Evolutionary conservation across 1,140 invertebrate genomes (phyloP).

Genomic region (Cydia splendana): DNA sequence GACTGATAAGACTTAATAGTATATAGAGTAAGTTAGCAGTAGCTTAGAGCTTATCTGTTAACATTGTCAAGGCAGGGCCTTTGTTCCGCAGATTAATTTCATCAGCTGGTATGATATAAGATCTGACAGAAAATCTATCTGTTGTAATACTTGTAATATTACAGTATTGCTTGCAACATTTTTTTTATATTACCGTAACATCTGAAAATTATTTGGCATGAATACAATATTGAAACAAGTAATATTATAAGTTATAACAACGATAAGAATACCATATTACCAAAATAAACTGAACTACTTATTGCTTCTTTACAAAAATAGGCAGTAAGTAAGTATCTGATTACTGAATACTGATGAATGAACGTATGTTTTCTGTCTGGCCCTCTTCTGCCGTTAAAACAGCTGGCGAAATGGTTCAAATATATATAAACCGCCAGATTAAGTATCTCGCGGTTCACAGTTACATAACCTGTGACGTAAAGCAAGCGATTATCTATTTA

Average conservation of each 20-base stretch:
- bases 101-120: too few relatives aligned
- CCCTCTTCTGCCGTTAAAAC: neutral
- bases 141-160: too few relatives aligned
- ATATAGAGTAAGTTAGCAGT: neutral
- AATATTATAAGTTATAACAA: too few relatives aligned
- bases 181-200: too few relatives aligned
- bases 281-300: too few relatives aligned
- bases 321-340: too few relatives aligned
- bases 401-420: slow-evolving; percentile 5
- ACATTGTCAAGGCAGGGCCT: neutral
- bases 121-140: too few relatives aligned
- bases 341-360: neutral
- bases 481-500: slow-evolving; percentile 22
- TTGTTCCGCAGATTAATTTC: neutral
- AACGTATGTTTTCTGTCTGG: neutral
- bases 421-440: slow-evolving; percentile 1
- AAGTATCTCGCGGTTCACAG: slow-evolving; percentile 6
- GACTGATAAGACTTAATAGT: neutral
- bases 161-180: too few relatives aligned
- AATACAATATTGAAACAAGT: too few relatives aligned
- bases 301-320: too few relatives aligned
- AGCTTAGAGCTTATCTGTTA: neutral
- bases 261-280: too few relatives aligned
- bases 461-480: slow-evolving; percentile 26
- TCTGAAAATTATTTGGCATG: too few relatives aligned